Conservation (phyloP, 2,888 invertebrate species). For the Xylota sylvarum region DNA sequence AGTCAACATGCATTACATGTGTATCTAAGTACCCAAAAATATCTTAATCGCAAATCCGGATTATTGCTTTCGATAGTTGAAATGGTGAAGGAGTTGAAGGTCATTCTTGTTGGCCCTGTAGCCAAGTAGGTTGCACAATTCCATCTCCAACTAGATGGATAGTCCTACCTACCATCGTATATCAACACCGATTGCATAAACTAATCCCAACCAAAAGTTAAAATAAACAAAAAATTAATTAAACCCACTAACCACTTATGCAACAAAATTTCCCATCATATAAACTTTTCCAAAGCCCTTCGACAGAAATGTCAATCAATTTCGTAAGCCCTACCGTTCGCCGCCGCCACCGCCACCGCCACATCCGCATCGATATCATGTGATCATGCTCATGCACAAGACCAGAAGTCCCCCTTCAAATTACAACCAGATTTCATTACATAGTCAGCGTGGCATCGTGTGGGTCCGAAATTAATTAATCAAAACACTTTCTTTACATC, state of each 20-base stretch:
- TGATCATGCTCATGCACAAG: slow-evolving; percentile 24
- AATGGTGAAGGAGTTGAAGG: no score
- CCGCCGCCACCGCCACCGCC: slow-evolving; percentile 1
- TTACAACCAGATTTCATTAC: slow-evolving; percentile 5
- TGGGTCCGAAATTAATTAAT: slow-evolving; percentile 56
- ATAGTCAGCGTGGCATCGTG: neutral
- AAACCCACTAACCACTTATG: neutral
- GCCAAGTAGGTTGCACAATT: no score
- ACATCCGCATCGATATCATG: slow-evolving; percentile 56
- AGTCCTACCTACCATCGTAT: neutral
- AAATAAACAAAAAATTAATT: neutral
- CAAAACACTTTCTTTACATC: slow-evolving; percentile 40
- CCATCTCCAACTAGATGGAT: neutral
- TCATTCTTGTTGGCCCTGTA: no score
- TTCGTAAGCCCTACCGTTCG: slow-evolving; percentile 18
- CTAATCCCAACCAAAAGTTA: neutral
- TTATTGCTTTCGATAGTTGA: no score
- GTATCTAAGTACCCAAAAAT: no score
- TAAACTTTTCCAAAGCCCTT: slow-evolving; percentile 7
- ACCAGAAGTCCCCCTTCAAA: neutral
- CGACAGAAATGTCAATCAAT: slow-evolving; percentile 39
- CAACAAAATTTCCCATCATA: slow-evolving; percentile 12
- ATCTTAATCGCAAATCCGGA: no score
- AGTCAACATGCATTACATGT: no score
- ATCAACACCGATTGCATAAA: neutral